These are phyloP conservation scores for Coilia nasus DNA, from an alignment of 2,797 vertebrate species.

Conservation along the genomic window DNA sequence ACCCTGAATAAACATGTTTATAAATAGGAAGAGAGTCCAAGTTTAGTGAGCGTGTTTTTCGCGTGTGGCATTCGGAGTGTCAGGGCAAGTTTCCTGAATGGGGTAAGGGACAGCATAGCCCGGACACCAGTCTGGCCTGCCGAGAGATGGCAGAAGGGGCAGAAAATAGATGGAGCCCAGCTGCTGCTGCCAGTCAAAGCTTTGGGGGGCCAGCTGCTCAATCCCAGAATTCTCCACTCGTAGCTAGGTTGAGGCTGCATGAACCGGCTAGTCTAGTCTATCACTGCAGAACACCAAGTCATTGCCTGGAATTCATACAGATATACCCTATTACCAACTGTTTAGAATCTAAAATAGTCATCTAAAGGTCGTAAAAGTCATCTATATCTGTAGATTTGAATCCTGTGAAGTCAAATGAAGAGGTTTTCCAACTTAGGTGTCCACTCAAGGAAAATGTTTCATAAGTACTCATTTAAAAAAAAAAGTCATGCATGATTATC, in stretches of 20 bases:
- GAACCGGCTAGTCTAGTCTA: not conserved
- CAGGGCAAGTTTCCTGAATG: not conserved
- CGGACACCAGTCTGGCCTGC: not conserved
- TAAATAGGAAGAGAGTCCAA: not conserved
- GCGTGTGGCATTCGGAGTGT: not conserved
- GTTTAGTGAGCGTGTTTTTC: slow-evolving; percentile 8
- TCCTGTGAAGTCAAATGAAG: not conserved
- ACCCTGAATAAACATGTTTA: not conserved
- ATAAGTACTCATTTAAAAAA: not conserved
- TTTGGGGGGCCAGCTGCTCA: not conserved
- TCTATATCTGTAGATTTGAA: not conserved
- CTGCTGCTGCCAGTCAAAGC: slow-evolving; percentile 46
- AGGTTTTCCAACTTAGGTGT: not conserved
- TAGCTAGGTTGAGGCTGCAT: slow-evolving; percentile 3
- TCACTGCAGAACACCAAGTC: not conserved
- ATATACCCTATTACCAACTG: not conserved
- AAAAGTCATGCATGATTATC: not conserved
- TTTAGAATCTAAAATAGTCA: not conserved
- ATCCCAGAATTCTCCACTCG: slow-evolving; percentile 9
- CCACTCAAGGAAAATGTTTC: not conserved
- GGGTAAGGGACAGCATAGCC: not conserved
- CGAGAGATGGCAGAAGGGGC: slow-evolving; percentile 27
- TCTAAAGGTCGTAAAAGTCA: too few species aligned
- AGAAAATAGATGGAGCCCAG: slow-evolving; percentile 46
- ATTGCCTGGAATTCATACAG: not conserved